Evolutionary conservation across 2,113 vertebrate genomes (phyloP).

Genomic region (Symphodus melops): DNA sequence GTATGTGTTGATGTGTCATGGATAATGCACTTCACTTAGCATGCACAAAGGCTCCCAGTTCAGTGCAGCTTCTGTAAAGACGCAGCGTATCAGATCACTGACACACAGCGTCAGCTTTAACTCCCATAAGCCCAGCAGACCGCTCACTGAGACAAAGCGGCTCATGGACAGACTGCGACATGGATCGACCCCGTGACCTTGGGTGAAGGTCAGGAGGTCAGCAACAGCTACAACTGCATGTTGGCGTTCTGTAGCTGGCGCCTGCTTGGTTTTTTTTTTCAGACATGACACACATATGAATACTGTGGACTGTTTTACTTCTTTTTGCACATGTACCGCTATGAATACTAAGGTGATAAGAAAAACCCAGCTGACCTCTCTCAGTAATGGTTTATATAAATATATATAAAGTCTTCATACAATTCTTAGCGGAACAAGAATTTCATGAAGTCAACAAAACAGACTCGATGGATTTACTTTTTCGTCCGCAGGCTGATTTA

Average conservation of each 20-base stretch:
- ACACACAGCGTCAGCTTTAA: constrained; percentile 7
- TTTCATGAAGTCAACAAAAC: too few species aligned
- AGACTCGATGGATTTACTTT: too few species aligned
- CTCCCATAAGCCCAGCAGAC: constrained; percentile 8
- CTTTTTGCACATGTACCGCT: too few species aligned
- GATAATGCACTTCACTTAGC: not conserved
- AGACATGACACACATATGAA: too few species aligned
- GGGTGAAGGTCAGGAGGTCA: constrained; percentile 10
- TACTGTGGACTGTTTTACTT: too few species aligned
- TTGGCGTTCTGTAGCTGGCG: not conserved
- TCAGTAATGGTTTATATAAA: too few species aligned
- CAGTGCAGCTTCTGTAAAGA: not conserved
- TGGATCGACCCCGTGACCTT: not conserved
- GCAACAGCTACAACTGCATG: not conserved
- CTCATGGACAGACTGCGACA: not conserved
- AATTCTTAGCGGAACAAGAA: too few species aligned
- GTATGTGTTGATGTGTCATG: not conserved
- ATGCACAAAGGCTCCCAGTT: not conserved
- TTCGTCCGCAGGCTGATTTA: too few species aligned
- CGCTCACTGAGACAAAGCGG: constrained; percentile 20
- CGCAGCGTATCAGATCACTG: constrained; percentile 15
- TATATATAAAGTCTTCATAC: too few species aligned
- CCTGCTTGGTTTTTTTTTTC: not conserved
- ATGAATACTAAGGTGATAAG: too few species aligned
- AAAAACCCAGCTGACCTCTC: too few species aligned